Conservation (phyloP, 2,113 vertebrate genomes). For the Otis tarda region DNA sequence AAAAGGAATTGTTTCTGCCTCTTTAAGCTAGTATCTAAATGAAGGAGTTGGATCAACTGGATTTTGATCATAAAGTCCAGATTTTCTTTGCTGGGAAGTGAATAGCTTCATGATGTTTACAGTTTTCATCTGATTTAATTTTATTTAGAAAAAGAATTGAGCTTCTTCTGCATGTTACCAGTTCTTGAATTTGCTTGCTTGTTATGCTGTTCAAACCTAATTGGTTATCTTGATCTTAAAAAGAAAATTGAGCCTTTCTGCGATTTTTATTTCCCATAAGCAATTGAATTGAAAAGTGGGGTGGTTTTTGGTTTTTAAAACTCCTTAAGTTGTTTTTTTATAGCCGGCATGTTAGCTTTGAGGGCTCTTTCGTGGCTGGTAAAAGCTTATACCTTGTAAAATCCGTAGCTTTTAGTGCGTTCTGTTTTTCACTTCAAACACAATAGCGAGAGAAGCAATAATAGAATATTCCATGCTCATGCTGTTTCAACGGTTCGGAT, state of each 20-base stretch:
- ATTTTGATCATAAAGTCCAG: conserved; percentile 22
- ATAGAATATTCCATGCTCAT: neutral
- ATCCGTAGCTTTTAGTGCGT: neutral
- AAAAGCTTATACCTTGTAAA: conserved; percentile 30
- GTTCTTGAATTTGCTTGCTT: neutral
- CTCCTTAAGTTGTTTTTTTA: neutral
- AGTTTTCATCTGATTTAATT: neutral
- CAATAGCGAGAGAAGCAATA: neutral
- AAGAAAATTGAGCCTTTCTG: conserved; percentile 21
- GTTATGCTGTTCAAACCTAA: conserved; percentile 16
- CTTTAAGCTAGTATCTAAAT: conserved; percentile 23
- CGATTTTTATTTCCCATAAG: neutral
- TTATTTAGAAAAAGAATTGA: neutral
- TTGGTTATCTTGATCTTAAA: conserved; percentile 3
- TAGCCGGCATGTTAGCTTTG: neutral
- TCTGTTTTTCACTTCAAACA: conserved; percentile 13
- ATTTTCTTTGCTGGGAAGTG: neutral
- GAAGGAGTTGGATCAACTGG: conserved; percentile 20
- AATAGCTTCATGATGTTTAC: neutral
- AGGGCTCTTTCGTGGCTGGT: neutral
- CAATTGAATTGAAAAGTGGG: neutral
- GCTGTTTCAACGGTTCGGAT: neutral
- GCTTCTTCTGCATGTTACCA: neutral
- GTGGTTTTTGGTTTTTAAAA: neutral
- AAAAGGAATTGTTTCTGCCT: conserved; percentile 56